Evolutionary conservation across 2,797 vertebrate species (phyloP).

Genomic region (Geotria australis): DNA sequence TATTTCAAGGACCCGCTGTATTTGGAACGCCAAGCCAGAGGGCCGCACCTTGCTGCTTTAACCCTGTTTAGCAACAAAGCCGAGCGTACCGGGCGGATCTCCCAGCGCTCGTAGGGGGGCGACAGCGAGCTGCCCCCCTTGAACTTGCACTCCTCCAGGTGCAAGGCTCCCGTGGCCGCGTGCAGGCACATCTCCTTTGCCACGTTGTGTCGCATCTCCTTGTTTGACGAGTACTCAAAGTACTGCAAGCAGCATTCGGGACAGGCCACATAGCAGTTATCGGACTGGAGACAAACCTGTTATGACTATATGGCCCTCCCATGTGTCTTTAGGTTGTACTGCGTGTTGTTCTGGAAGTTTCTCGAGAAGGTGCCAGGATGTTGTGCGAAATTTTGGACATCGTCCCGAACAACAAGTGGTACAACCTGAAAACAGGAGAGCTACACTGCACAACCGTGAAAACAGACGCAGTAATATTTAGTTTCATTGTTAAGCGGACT

Average conservation of each 20-base stretch:
- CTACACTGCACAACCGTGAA: no score
- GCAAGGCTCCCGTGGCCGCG: constrained; percentile 5
- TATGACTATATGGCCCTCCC: not conserved
- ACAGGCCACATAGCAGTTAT: not conserved
- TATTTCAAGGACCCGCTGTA: no score
- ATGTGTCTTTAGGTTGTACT: no score
- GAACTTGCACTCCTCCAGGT: constrained; percentile 27
- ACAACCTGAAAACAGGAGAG: no score
- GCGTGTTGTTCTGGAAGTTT: no score
- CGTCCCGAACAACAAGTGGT: no score
- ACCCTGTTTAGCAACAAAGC: not conserved
- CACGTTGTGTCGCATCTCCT: constrained; percentile 67
- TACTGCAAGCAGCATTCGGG: constrained; percentile 21
- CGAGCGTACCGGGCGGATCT: constrained; percentile 32
- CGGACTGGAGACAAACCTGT: not conserved
- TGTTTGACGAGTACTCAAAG: constrained; percentile 49
- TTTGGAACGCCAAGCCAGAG: no score
- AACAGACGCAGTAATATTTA: no score
- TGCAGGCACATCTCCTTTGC: constrained; percentile 61
- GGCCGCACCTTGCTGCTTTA: no score
- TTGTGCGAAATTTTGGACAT: no score
- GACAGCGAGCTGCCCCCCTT: constrained; percentile 28
- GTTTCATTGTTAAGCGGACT: no score
- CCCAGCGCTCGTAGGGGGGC: constrained; percentile 36
- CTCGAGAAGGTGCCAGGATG: no score